Percentiles rank a stretch among this genome's conserved stretches.
Evolutionary conservation across 2,888 invertebrate genomes (phyloP).

Genomic region (Stenodema calcarata): DNA sequence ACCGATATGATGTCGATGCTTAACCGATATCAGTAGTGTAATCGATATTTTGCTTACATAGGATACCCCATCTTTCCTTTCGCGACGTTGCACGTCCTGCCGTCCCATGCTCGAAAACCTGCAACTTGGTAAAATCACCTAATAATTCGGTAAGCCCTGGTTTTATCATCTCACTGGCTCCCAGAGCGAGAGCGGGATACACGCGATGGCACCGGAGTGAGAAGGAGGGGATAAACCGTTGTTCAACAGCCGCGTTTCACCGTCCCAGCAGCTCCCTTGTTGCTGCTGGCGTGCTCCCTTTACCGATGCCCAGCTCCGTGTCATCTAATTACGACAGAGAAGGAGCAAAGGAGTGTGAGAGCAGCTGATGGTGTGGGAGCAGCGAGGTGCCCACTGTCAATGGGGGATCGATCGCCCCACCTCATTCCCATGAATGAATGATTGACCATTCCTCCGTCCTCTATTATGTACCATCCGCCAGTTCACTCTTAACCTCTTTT

Average conservation of each 20-base stretch:
- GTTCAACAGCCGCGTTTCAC: not conserved
- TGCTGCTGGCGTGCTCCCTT: not conserved
- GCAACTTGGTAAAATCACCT: no score
- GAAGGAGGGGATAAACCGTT: not conserved
- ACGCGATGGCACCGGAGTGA: no score
- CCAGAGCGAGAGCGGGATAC: no score
- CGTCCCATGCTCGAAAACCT: no score
- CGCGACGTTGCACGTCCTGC: no score
- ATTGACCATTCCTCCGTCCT: slow-evolving; percentile 17
- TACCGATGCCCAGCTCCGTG: not conserved
- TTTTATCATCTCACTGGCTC: no score
- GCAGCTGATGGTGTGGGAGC: not conserved
- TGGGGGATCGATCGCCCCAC: slow-evolving; percentile 17
- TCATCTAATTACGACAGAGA: not conserved
- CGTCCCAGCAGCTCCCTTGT: not conserved
- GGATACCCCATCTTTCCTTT: no score
- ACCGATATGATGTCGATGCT: no score
- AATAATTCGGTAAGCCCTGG: no score
- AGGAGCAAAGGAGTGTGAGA: not conserved
- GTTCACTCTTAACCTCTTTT: not conserved
- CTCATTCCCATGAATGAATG: slow-evolving; percentile 35
- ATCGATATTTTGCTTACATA: no score
- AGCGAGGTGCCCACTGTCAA: not conserved
- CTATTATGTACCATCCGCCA: not conserved
- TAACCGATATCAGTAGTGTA: no score